Conservation (phyloP, 2,113 vertebrate genomes). For the Carlito syrichta region DNA sequence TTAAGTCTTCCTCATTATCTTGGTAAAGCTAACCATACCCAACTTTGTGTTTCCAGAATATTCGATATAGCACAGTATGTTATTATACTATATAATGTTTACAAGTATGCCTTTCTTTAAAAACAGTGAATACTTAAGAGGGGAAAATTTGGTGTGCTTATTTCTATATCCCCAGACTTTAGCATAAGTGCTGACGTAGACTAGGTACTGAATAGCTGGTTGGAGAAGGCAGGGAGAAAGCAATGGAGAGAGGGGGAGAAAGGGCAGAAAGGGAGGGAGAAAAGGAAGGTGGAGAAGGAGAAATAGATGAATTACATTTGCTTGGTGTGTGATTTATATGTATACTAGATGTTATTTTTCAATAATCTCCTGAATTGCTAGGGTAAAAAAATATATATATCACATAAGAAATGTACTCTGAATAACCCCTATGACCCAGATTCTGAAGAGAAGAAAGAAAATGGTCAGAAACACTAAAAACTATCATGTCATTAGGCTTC, state of each 20-base stretch:
- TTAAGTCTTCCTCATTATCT: neutral
- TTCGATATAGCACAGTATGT: neutral
- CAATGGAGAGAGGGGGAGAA: neutral
- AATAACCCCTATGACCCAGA: neutral
- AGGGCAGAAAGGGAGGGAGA: too few species aligned
- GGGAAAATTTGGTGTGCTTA: rapidly evolving
- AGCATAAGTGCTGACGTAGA: neutral
- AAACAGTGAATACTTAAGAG: neutral
- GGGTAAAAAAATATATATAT: neutral
- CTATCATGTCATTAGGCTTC: neutral
- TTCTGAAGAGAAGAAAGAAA: neutral
- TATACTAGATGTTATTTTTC: neutral
- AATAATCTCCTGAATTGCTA: neutral
- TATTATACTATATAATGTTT: neutral
- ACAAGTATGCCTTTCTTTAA: neutral
- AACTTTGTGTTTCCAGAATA: neutral
- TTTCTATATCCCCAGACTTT: neutral
- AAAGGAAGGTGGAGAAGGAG: neutral
- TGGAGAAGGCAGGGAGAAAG: neutral
- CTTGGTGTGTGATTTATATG: neutral
- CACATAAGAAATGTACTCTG: neutral
- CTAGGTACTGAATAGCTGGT: rapidly evolving
- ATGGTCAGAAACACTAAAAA: neutral
- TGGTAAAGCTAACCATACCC: neutral
- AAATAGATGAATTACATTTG: neutral